Conservation (phyloP, 2,797 vertebrate species). For the Labeo calbasu region DNA sequence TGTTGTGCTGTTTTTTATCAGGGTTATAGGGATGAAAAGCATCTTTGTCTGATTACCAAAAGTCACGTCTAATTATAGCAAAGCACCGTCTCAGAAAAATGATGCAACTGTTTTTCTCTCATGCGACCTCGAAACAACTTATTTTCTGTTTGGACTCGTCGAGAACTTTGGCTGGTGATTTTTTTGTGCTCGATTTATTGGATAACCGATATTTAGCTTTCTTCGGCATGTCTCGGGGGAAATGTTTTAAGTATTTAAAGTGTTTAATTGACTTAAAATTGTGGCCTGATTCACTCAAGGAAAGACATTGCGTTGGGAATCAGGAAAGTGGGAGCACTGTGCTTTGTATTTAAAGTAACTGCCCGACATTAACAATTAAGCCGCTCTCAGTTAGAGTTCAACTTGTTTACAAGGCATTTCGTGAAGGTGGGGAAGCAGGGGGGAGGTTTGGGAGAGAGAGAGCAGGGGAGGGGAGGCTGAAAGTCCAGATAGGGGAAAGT, state of each 20-base stretch:
- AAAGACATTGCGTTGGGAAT: conserved; percentile 34
- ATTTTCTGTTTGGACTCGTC: conserved; percentile 35
- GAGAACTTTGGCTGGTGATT: conserved; percentile 17
- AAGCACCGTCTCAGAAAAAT: conserved; percentile 33
- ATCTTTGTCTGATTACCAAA: conserved; percentile 56
- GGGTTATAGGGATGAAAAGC: conserved; percentile 52
- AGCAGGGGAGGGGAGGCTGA: conserved; percentile 75
- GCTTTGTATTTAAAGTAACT: conserved; percentile 70
- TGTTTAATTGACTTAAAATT: conserved; percentile 66
- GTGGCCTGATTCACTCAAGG: conserved; percentile 37
- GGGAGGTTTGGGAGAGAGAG: conserved; percentile 56
- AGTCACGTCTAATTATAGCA: conserved; percentile 44
- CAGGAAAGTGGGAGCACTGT: conserved; percentile 41
- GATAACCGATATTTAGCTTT: conserved; percentile 21
- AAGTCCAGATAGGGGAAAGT: conserved; percentile 87
- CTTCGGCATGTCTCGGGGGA: background rate
- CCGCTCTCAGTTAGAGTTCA: conserved; percentile 82
- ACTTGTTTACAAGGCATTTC: conserved; percentile 84
- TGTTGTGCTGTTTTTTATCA: conserved; percentile 47
- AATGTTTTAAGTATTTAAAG: conserved; percentile 47
- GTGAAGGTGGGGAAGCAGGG: conserved; percentile 59
- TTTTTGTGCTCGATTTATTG: conserved; percentile 18
- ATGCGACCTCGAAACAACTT: conserved; percentile 39
- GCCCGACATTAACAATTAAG: conserved; percentile 86
- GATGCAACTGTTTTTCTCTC: conserved; percentile 45